phyloP scores from a whole-genome alignment of 2,797 vertebrate species.

The Cirrhinus mrigala region DNA sequence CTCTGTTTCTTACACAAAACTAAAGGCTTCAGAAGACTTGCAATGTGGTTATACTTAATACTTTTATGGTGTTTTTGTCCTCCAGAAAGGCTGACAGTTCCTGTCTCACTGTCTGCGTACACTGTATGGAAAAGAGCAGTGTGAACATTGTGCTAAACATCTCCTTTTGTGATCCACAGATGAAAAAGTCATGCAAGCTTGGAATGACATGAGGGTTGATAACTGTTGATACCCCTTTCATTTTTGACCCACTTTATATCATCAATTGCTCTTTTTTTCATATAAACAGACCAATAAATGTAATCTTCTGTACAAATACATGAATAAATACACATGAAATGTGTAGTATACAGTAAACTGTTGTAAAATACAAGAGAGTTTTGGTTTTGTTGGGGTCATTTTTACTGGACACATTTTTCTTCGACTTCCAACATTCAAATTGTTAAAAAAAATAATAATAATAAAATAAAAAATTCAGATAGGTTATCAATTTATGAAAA shows the following conservation, averaged over 20 bases:
- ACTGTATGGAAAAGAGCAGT: constrained; percentile 7
- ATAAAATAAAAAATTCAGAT: background rate
- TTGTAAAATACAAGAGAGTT: constrained; percentile 38
- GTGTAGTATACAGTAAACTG: background rate
- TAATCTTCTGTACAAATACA: constrained; percentile 33
- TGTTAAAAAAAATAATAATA: no score
- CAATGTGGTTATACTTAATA: background rate
- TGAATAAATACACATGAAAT: constrained; percentile 41
- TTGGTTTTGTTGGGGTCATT: background rate
- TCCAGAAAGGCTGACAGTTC: background rate
- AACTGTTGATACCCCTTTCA: background rate
- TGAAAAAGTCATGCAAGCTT: background rate
- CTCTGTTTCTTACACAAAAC: background rate
- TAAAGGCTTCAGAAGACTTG: no score
- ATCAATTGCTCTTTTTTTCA: constrained; percentile 63
- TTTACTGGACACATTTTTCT: background rate
- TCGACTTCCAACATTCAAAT: background rate
- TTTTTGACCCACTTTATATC: background rate
- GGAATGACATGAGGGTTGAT: background rate
- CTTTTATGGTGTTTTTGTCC: background rate
- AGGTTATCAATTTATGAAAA: background rate
- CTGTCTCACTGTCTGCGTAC: background rate
- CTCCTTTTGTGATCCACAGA: background rate
- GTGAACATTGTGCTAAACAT: constrained; percentile 27
- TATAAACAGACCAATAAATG: constrained; percentile 16